phyloP scores from a whole-genome alignment of 2,888 invertebrate genomes.

The Hecatera dysodea region DNA sequence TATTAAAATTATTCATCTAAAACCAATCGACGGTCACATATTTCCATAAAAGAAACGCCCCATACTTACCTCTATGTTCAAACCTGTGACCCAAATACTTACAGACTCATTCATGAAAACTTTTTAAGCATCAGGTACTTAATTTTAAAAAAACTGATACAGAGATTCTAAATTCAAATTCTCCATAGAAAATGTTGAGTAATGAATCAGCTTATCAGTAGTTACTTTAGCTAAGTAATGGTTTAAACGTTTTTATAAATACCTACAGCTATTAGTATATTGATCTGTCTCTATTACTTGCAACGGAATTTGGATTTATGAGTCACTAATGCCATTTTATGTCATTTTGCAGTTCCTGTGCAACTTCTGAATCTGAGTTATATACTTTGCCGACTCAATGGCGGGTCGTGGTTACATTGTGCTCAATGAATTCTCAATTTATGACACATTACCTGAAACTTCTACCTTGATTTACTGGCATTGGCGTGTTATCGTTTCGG shows the following conservation, averaged over 20 bases:
- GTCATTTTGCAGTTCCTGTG: slow-evolving; percentile 53
- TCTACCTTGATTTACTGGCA: slow-evolving; percentile 19
- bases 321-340: slow-evolving; percentile 56
- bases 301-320: slow-evolving; percentile 61
- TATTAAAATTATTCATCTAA: too few species aligned
- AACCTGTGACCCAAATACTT: slow-evolving; percentile 31
- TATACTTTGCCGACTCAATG: slow-evolving; percentile 42
- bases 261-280: too few species aligned
- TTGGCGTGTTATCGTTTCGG: slow-evolving; percentile 6
- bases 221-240: too few species aligned
- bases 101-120: too few species aligned
- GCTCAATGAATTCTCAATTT: slow-evolving; percentile 50
- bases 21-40: background rate
- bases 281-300: slow-evolving; percentile 40
- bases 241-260: too few species aligned
- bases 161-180: too few species aligned
- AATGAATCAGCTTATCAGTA: too few species aligned
- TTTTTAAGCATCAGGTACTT: too few species aligned
- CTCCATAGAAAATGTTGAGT: too few species aligned
- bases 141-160: too few species aligned
- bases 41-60: background rate
- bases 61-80: background rate
- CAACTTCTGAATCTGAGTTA: slow-evolving; percentile 55
- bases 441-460: slow-evolving; percentile 48
- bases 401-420: slow-evolving; percentile 50